Base-by-base conservation (phyloP, 2,113 vertebrate species). In the Onychostoma macrolepis region DNA sequence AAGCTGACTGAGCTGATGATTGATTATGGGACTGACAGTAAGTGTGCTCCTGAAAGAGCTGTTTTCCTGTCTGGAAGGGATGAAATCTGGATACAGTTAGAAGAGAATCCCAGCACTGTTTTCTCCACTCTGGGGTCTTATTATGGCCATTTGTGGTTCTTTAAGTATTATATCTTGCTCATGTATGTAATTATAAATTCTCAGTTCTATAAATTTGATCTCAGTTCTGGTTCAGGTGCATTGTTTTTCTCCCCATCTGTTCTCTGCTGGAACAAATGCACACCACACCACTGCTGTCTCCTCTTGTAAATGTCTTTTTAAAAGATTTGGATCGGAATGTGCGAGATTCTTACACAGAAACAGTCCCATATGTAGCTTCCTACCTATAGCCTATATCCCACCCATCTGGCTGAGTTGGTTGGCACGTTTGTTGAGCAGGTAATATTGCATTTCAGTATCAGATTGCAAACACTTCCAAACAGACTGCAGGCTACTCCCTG, bases 1-100 rank as follows among this genome's bases (percentile, higher is more conserved):
- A 41, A 50, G 58, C 38, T 30, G 80, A 21, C 81, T n/a, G 41
- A 67, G 17, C n/a, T 71, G 28, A 13, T 83, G 65, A 83, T 83
- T 71, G 65, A 58, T 58, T 65, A 67, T 69, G 56, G 17, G n/a
- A 75, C 78, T 61, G 79, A 61, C 13, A 41, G 53, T 45, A 82
- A 48, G 24, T 78, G 24, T 78, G 75, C 38, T 65, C 58, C 33
- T 43, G 21, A 83, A 69, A 69, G 61, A 69, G 26, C 65, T 82
- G 87, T 80, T 36, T 79, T 71, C 33, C 61, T 28, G 30, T 71
- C 48, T 36, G 30, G 7, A 21, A 82, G 15, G 17, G 26, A 74
- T 85, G 28, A 83, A 82, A n/a, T 75, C 61, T 43, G 76, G 67
- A 63, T 30, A 28, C 11, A 65, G 65, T 26, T 58, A 50, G 6